phyloP scores from a whole-genome alignment of 2,888 invertebrate species.

The Stomorhina lunata region DNA sequence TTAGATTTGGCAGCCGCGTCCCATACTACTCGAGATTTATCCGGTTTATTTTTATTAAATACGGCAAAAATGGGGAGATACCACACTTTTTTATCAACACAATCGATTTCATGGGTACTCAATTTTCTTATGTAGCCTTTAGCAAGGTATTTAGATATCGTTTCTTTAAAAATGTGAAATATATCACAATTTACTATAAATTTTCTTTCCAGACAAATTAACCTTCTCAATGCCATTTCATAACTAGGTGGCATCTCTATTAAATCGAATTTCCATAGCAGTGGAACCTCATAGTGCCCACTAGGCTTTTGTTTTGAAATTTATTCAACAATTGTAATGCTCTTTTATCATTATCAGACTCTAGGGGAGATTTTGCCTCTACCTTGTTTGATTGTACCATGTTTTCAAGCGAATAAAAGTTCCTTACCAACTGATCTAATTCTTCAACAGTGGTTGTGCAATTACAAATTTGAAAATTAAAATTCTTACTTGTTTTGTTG shows the following conservation, averaged over 20 bases:
- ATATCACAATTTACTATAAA: too few species aligned
- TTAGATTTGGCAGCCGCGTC: too few species aligned
- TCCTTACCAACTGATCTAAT: slow-evolving; percentile 13
- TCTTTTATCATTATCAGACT: background rate
- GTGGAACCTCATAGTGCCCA: slow-evolving; percentile 21
- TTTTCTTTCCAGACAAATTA: slow-evolving; percentile 18
- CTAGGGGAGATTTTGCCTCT: background rate
- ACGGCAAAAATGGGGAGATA: background rate
- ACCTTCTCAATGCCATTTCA: slow-evolving; percentile 27
- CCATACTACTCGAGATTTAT: too few species aligned
- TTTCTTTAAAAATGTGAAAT: background rate
- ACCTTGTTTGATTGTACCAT: too few species aligned
- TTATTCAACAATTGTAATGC: background rate
- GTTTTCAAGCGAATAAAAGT: slow-evolving; percentile 19
- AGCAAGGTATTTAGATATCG: background rate
- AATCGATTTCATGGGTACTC: background rate
- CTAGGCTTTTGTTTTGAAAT: background rate
- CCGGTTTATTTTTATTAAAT: too few species aligned
- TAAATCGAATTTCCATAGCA: background rate
- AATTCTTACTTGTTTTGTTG: slow-evolving; percentile 9
- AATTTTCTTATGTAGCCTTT: background rate
- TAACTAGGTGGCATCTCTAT: slow-evolving; percentile 18
- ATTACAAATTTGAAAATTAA: slow-evolving; percentile 31
- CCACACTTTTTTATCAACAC: background rate
- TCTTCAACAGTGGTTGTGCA: background rate